Conservation (phyloP, 2,888 invertebrate species). For the Sesamia inferens region DNA sequence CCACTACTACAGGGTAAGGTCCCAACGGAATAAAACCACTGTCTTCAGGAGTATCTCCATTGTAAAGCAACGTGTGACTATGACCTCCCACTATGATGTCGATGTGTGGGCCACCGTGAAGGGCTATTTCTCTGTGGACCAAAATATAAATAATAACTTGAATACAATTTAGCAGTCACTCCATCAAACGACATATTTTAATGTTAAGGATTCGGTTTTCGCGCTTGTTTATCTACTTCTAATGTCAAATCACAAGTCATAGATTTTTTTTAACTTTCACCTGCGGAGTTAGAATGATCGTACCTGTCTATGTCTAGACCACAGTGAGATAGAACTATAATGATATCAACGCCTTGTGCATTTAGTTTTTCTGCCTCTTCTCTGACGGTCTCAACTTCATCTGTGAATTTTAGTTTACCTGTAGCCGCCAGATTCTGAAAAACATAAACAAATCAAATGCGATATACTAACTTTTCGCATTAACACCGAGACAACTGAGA, state of each 20-base stretch:
- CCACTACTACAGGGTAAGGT: conserved; percentile 93
- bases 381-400: conserved; percentile 92
- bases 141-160: not conserved
- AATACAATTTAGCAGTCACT: not conserved
- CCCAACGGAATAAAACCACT: conserved; percentile 88
- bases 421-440: conserved; percentile 91
- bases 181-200: no score
- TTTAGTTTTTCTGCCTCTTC: conserved; percentile 91
- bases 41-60: conserved; percentile 86
- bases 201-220: no score
- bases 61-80: conserved; percentile 94
- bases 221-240: no score
- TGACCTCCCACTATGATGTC: conserved; percentile 96
- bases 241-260: not conserved
- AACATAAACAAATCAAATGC: not conserved
- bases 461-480: not conserved
- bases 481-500: fast-evolving
- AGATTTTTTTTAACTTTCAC: not conserved
- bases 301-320: conserved; percentile 93
- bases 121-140: conserved; percentile 90
- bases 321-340: conserved; percentile 95
- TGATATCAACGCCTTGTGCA: conserved; percentile 92
- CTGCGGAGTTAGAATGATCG: not conserved
- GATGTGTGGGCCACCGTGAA: conserved; percentile 91
- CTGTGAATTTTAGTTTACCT: conserved; percentile 91